A percentile compares a stretch with the other conserved stretches of the same genome.
phyloP scores from a whole-genome alignment of 2,797 vertebrate genomes.

The Danio jaintianensis region DNA sequence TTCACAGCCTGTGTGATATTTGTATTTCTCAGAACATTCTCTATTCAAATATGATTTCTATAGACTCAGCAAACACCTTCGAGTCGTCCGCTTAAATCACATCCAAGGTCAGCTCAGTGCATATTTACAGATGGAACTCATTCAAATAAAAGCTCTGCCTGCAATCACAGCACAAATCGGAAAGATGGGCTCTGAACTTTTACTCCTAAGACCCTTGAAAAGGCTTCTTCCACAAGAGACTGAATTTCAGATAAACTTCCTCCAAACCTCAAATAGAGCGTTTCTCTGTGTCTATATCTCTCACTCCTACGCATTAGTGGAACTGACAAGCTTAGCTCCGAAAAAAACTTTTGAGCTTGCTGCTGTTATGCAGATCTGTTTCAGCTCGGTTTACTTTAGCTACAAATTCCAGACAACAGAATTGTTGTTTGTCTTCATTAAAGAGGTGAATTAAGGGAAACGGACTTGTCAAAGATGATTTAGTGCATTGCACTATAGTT shows the following conservation, averaged over 20 bases:
- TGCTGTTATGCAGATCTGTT: slow-evolving; percentile 22
- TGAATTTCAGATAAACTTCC: slow-evolving; percentile 2
- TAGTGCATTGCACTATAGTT: slow-evolving; percentile 24
- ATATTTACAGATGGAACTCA: background rate
- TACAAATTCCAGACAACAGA: slow-evolving; percentile 28
- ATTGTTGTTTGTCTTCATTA: slow-evolving; percentile 50
- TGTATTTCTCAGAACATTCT: background rate
- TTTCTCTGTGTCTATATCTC: background rate
- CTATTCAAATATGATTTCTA: background rate
- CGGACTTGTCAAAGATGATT: slow-evolving; percentile 55
- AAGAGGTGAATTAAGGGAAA: slow-evolving; percentile 48
- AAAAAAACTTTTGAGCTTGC: background rate
- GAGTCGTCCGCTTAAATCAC: slow-evolving; percentile 1
- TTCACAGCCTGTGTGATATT: background rate
- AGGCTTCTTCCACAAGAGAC: background rate
- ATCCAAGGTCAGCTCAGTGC: slow-evolving; percentile 10
- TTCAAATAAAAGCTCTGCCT: slow-evolving; percentile 19
- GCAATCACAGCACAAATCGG: slow-evolving; percentile 1
- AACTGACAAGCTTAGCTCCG: background rate
- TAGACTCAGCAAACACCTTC: background rate
- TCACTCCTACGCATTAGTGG: slow-evolving; percentile 6
- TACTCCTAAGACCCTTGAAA: background rate
- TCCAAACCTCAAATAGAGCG: background rate
- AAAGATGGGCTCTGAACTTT: background rate
- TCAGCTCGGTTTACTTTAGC: slow-evolving; percentile 35